Evolutionary conservation across 2,888 invertebrate genomes (phyloP), one percentile per base, ranked within the genome.

Genomic region (Hyles lineata): DNA sequence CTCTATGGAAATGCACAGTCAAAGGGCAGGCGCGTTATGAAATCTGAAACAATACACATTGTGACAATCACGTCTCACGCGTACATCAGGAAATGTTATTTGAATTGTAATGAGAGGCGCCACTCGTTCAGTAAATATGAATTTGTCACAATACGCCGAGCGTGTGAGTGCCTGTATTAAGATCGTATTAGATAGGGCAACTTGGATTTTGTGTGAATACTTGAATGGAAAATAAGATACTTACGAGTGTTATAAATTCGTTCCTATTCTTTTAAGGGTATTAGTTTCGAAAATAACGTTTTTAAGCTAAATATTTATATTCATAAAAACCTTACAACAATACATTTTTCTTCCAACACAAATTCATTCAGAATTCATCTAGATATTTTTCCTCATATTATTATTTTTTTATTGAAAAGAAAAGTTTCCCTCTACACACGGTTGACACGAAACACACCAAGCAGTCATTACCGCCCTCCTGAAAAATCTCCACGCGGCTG

Each of bases 11-110:
- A 90, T 90, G 82, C 78, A 82, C 87, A 91, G 92, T 93, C 93
- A 93, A 94, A 93, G 92, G 92, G 90, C 87, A 89, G 89, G 86
- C 85, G 84, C 90, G 93, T 93, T 94, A 93, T 94, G 94, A 94
- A 93, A 93, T 94, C 87, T 89, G 89, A 87, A 92, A 94, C 93
- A 94, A 94, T 94, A 89, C 87, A 87, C 89, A 92, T 90, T 91
- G 92, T 92, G 90, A 92, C 93, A 93, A 93, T 92, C 91, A 89
- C 86, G 91, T 92, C 92, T 93, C 90, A 92, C 90, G 89, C 91
- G 84, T 88, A 87, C 88, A 87, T 84, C 89, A 90, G 90, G 89
- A 93, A 91, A 92, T 93, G 82, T 79, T 87, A 91, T 93, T 93
- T 91, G 90, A 92, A 92, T 92, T 86, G 88, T 93, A 92, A 93